phyloP scores from a whole-genome alignment of 2,797 vertebrate genomes.

The Esox lucius region DNA sequence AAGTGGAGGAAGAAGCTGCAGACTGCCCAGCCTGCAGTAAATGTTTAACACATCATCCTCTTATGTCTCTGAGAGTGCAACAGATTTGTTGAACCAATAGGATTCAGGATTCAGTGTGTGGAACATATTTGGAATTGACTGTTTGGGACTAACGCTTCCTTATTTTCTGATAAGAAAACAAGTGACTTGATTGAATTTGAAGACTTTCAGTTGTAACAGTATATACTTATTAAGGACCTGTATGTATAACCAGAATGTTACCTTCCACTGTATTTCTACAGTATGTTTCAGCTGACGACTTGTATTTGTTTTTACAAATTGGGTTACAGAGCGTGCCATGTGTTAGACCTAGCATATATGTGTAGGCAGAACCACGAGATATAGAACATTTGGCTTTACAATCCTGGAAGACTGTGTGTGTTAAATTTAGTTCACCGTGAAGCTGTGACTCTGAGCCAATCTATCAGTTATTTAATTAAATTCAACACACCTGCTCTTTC shows the following conservation, averaged over 20 bases:
- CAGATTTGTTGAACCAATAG: neutral
- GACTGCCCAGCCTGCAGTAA: neutral
- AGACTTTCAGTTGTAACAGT: neutral
- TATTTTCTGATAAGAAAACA: neutral
- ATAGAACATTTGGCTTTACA: no score
- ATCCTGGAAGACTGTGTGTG: no score
- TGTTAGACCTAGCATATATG: conserved; percentile 9
- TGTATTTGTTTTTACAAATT: conserved; percentile 18
- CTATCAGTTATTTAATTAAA: no score
- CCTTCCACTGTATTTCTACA: neutral
- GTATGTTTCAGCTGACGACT: neutral
- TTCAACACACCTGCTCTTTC: no score
- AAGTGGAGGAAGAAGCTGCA: neutral
- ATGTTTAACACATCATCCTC: neutral
- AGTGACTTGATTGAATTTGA: neutral
- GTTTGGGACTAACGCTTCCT: neutral
- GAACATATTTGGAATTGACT: neutral
- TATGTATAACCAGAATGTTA: neutral
- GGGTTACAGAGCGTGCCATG: conserved; percentile 33
- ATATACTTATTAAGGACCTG: neutral
- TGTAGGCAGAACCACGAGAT: no score
- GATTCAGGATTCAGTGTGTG: neutral
- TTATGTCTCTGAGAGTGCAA: neutral
- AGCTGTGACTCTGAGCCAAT: no score
- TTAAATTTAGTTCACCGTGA: no score